Evolutionary conservation across 2,113 vertebrate species (phyloP).

Genomic region (Pontoporia blainvillei): DNA sequence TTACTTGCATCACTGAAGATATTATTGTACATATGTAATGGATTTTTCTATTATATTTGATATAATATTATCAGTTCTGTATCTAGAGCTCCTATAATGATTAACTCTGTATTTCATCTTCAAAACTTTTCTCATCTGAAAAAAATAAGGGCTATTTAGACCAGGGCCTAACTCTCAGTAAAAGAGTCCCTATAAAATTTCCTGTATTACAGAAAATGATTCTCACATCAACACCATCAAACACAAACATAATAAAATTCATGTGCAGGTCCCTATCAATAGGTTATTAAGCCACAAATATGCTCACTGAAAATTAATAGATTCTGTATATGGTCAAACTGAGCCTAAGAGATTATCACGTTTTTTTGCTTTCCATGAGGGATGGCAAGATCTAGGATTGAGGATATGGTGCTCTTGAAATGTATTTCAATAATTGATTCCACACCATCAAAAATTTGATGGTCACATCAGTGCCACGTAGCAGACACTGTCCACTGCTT

Average conservation of each 20-base stretch:
- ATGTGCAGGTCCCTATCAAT: background rate
- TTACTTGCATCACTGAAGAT: background rate
- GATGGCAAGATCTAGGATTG: background rate
- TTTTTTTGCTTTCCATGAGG: background rate
- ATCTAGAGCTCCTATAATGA: background rate
- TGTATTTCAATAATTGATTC: background rate
- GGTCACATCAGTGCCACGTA: background rate
- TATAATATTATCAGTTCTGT: background rate
- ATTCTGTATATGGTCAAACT: background rate
- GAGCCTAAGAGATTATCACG: background rate
- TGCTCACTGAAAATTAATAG: background rate
- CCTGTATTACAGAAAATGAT: background rate
- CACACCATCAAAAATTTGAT: background rate
- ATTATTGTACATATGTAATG: background rate
- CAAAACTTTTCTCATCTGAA: background rate
- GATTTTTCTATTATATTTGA: constrained; percentile 24
- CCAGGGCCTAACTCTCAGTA: background rate
- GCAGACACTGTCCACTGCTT: background rate
- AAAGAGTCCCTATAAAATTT: background rate
- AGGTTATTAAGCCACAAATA: background rate
- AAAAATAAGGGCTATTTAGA: background rate
- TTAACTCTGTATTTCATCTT: background rate
- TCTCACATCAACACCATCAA: background rate
- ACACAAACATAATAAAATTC: background rate
- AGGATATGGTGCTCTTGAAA: background rate